These are phyloP conservation scores for Eucera pruinosa DNA, from an alignment of 2,888 invertebrate species.

Conservation along the genomic window DNA sequence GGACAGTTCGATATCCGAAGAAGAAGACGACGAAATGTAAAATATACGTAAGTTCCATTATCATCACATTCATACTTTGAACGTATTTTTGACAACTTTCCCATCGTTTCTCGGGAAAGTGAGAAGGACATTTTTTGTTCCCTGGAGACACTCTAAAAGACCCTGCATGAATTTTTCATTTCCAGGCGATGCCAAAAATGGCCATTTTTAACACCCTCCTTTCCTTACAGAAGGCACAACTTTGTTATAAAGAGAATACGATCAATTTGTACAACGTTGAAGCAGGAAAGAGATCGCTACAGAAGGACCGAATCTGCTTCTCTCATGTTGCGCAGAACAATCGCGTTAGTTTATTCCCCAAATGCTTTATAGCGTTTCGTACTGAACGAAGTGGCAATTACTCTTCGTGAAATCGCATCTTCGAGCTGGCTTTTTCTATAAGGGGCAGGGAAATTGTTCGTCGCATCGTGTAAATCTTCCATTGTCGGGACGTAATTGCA, in stretches of 20 bases:
- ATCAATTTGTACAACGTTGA: background rate
- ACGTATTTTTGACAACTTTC: too few relatives aligned
- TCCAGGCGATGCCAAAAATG: too few relatives aligned
- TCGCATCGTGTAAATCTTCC: constrained; percentile 47
- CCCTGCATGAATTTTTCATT: too few relatives aligned
- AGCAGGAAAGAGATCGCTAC: background rate
- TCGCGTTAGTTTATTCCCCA: constrained; percentile 50
- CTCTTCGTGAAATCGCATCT: constrained; percentile 43
- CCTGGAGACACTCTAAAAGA: too few relatives aligned
- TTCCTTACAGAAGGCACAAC: too few relatives aligned
- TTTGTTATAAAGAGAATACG: background rate
- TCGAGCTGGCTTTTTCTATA: constrained; percentile 14
- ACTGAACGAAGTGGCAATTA: constrained; percentile 51
- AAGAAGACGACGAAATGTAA: too few relatives aligned
- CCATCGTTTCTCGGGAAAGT: too few relatives aligned
- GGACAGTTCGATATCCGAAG: too few relatives aligned
- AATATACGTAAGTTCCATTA: too few relatives aligned
- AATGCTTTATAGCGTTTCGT: constrained; percentile 52
- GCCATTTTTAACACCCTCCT: too few relatives aligned
- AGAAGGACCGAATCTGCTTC: constrained; percentile 19
- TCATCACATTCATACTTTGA: too few relatives aligned
- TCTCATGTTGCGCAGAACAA: constrained; percentile 36
- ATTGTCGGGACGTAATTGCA: constrained; percentile 7
- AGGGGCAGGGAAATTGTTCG: constrained; percentile 10
- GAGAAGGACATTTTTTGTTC: too few relatives aligned